A percentile compares a stretch with the other conserved stretches of the same genome.
phyloP scores from a whole-genome alignment of 2,113 vertebrate species.

The Bombycilla garrulus region DNA sequence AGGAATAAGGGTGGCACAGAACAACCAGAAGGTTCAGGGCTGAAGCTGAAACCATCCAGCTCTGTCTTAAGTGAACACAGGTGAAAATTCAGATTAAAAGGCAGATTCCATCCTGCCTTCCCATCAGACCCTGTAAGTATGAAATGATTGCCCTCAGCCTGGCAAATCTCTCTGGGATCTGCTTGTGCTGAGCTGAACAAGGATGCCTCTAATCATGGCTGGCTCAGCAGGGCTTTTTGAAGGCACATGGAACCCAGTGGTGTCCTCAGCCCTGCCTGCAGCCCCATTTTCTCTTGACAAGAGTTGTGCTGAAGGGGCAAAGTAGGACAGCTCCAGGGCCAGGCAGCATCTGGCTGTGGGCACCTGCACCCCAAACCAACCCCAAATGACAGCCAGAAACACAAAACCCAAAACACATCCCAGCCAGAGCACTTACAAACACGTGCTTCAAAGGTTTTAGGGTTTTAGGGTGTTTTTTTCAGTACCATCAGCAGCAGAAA shows the following conservation, averaged over 20 bases:
- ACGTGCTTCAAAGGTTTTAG: rapidly evolving
- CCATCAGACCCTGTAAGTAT: not conserved
- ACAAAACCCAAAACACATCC: not conserved
- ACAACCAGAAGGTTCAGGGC: not conserved
- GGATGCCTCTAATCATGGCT: not conserved
- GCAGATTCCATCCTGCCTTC: not conserved
- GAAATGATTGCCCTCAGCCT: not conserved
- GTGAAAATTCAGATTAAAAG: not conserved
- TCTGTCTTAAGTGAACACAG: not conserved
- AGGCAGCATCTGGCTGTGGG: not conserved
- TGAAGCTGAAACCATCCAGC: not conserved
- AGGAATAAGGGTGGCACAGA: not conserved
- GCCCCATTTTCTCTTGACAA: not conserved
- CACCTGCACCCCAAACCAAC: not conserved
- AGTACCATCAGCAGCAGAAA: not conserved
- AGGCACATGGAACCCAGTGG: not conserved
- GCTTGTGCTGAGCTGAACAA: not conserved
- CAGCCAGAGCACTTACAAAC: not conserved
- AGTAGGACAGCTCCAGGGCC: not conserved
- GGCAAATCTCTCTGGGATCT: not conserved
- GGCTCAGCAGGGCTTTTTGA: not conserved
- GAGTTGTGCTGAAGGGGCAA: not conserved
- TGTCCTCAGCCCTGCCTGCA: not conserved
- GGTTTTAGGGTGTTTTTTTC: not conserved
- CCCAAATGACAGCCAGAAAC: not conserved